phyloP scores from a whole-genome alignment of 1,140 invertebrate species.

The Diabrotica undecimpunctata region DNA sequence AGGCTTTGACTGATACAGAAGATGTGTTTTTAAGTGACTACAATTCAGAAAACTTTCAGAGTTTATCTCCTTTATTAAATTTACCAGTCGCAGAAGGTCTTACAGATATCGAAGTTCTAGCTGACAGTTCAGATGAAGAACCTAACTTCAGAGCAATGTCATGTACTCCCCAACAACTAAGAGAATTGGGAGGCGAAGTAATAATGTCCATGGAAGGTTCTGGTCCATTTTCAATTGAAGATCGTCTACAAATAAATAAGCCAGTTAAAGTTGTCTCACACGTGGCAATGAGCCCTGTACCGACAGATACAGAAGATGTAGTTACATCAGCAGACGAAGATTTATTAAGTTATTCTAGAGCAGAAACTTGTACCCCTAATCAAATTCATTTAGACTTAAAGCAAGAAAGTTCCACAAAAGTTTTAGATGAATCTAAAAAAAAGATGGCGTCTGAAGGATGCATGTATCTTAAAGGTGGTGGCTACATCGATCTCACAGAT shows the following conservation, averaged over 20 bases:
- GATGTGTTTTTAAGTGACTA: constrained; percentile 52
- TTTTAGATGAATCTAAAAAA: constrained; percentile 46
- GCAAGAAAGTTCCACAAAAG: constrained; percentile 46
- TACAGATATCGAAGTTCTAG: constrained; percentile 37
- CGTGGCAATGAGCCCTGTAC: constrained; percentile 23
- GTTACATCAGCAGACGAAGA: constrained; percentile 53
- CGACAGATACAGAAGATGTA: constrained; percentile 55
- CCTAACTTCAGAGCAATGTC: constrained; percentile 24
- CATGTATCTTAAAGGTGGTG: constrained; percentile 50
- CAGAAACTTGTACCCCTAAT: constrained; percentile 36
- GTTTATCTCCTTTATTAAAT: constrained; percentile 7
- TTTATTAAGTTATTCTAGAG: constrained; percentile 26
- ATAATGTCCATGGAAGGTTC: constrained; percentile 38
- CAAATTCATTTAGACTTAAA: constrained; percentile 42
- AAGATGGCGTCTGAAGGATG: constrained; percentile 47
- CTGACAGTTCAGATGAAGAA: constrained; percentile 39
- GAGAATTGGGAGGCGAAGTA: constrained; percentile 32
- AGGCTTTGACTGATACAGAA: constrained; percentile 51
- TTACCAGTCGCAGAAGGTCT: neutral
- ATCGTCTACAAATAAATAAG: constrained; percentile 23
- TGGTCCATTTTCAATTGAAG: constrained; percentile 34
- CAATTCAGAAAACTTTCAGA: constrained; percentile 5
- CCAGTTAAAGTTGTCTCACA: neutral
- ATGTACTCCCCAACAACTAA: constrained; percentile 37
- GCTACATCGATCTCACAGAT: constrained; percentile 49